These are phyloP conservation scores for Scytalopus superciliaris DNA, from an alignment of 2,113 vertebrate genomes.

Conservation along the genomic window DNA sequence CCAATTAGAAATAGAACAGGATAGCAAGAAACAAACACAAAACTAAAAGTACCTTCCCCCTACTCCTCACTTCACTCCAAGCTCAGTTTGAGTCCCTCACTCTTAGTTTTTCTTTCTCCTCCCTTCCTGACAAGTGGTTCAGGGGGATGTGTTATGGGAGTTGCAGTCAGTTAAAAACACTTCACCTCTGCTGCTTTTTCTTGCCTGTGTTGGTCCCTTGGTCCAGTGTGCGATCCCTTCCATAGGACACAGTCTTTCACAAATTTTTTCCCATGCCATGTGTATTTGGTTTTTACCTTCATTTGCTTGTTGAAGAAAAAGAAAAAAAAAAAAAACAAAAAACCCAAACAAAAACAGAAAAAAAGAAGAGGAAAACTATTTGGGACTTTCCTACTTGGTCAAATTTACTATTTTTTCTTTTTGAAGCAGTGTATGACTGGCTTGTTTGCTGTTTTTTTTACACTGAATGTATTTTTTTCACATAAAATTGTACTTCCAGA, in stretches of 20 bases:
- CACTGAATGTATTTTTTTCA: background rate
- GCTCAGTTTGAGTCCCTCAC: background rate
- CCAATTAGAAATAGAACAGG: background rate
- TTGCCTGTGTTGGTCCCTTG: background rate
- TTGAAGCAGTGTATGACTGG: background rate
- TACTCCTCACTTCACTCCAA: background rate
- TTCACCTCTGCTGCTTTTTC: background rate
- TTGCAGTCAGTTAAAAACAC: background rate
- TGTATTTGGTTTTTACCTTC: background rate
- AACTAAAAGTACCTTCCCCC: background rate
- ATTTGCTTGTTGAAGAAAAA: background rate
- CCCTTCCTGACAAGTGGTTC: accelerated
- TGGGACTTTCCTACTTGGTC: background rate
- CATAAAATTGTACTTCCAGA: background rate
- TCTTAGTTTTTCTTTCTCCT: background rate
- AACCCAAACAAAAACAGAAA: background rate
- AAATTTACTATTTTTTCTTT: background rate
- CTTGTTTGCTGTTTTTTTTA: background rate
- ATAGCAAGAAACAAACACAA: background rate
- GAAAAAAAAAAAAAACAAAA: too few species aligned
- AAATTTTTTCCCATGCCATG: background rate
- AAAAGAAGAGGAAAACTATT: background rate
- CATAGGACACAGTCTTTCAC: background rate
- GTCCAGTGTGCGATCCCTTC: background rate
- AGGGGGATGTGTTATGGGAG: background rate